Conservation (phyloP, 2,113 vertebrate genomes). For the Ramphastos sulfuratus region DNA sequence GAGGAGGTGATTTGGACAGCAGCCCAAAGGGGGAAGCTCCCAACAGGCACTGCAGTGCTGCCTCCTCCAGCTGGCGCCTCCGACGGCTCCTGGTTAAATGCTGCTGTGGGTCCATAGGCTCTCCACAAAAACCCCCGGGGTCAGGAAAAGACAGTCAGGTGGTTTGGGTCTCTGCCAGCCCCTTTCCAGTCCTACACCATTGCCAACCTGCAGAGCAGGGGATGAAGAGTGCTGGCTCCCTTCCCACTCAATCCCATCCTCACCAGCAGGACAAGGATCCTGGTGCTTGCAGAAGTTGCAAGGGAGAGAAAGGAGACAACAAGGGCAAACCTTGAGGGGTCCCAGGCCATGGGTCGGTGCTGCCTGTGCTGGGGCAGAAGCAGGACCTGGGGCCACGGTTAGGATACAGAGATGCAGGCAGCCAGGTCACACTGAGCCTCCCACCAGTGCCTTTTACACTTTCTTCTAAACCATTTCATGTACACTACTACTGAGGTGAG, state of each 20-base stretch:
- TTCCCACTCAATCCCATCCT: not conserved
- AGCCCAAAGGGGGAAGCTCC: accelerated
- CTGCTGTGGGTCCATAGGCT: accelerated
- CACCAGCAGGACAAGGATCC: not conserved
- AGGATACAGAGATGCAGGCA: not conserved
- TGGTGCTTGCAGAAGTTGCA: not conserved
- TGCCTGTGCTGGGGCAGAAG: not conserved
- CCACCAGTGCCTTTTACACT: not conserved
- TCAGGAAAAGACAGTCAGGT: not conserved
- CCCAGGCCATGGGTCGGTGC: not conserved
- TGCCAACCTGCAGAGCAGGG: not conserved
- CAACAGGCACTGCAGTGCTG: accelerated
- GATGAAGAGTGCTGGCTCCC: not conserved
- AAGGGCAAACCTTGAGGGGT: not conserved
- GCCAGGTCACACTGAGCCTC: not conserved
- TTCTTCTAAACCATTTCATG: constrained; percentile 77
- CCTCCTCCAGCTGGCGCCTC: not conserved
- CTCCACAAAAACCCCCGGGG: not conserved
- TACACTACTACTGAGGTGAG: constrained; percentile 83
- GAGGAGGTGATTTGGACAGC: not conserved
- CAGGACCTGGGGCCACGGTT: not conserved
- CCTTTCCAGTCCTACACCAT: not conserved
- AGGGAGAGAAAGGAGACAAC: not conserved
- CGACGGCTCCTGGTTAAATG: not conserved
- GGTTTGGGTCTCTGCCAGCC: not conserved